Base-by-base conservation (phyloP, 92 coral and sea anemone species). In the Epizoanthus scotinus region DNA sequence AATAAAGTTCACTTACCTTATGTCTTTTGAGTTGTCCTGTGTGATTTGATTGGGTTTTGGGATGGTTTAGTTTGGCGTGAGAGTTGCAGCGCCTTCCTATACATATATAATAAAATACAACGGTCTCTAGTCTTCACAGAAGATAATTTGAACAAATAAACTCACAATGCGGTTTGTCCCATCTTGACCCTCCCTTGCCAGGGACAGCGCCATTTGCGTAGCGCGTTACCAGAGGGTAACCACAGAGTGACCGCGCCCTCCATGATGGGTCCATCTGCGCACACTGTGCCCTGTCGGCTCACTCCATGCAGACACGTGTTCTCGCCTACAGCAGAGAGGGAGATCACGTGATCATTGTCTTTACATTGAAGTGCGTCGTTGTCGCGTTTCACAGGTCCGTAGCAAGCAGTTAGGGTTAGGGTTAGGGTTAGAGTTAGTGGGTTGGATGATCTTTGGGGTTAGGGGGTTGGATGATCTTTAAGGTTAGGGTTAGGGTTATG, bases 251-350 rank as follows among this genome's bases (percentile, higher is more conserved):
- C 71, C 14, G 86, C 71, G 15, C 80, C 59, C 28, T 83, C 86
- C 72, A 83, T 83, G 18, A 60, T 20, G 24, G 58, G 72, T 2
- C 86, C 86, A 24, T 57, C 60, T 26, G 86, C 86, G 49, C 86
- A 83, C 5, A 70, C 86, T 31, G 78, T 22, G 29, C 75, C 86
- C 15, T 12, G 17, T 14, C 27, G 36, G 9, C 61, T 36, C 17
- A 71, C 70, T 21, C 86, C 86, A 56, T 83, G 75, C 7, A 83
- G 75, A 54, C 86, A 83, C 12, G 60, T 83, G 29, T 83, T 61
- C n/a, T 83, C 75, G 0, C 86, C 86, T 83, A 2, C 18, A 59
- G 34, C 28, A 24, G n/a, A 17, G 31, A 24, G 9, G 36, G 3
- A 24, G 10, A 61, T 26, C 20, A 0, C 5, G 21, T 7, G 14